Base-by-base conservation (phyloP, 2,888 invertebrate genomes). In the Hermaeophaga mercurialis region DNA sequence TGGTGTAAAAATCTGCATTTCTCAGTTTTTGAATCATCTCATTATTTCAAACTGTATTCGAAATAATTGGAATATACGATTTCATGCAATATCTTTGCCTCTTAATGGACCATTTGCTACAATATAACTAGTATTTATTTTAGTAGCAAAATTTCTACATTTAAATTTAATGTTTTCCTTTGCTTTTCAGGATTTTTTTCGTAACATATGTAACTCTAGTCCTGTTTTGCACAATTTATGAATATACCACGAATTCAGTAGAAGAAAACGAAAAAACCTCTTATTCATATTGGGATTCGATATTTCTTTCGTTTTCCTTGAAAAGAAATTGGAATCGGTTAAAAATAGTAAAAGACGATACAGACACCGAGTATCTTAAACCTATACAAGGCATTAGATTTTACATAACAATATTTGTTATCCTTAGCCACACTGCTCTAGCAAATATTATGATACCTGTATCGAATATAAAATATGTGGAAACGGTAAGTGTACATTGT, bases 401-500 rank as follows among this genome's bases (percentile, higher is more conserved):
- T 18, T 64, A 62, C 18, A 66, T 59, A 39, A 56, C 56, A n/a
- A 17, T 53, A 38, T 54, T 65, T 33, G 69, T 70, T n/a, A 63
- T 70, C 12, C 6, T 62, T 3, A 54, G 55, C 17, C 70, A 70
- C 45, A 65, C 64, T 17, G 43, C 64, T 24, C 43, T 69, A 44
- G 8, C 47, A 6, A 46, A 45, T 39, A n/a, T 66, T 2, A 36
- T 59, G 2, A 41, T 49, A 8, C 67, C 70, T 1, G 55, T 68
- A 6, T 45, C 58, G 2, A 70, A 70, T 39, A 63, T 66, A 0
- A 54, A 57, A 48, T 65, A 53, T 33, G 15, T 55, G 3, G 70
- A 70, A 64, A 61, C 43, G 9, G 69, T 70, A 56, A 62, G 62
- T 58, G 3, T 18, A n/a, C n/a, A n/a, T n/a, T n/a, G n/a, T n/a